Percentiles rank a stretch among this genome's conserved stretches.
phyloP scores from a whole-genome alignment of 2,888 invertebrate species.

The Neoitamus cyanurus region DNA sequence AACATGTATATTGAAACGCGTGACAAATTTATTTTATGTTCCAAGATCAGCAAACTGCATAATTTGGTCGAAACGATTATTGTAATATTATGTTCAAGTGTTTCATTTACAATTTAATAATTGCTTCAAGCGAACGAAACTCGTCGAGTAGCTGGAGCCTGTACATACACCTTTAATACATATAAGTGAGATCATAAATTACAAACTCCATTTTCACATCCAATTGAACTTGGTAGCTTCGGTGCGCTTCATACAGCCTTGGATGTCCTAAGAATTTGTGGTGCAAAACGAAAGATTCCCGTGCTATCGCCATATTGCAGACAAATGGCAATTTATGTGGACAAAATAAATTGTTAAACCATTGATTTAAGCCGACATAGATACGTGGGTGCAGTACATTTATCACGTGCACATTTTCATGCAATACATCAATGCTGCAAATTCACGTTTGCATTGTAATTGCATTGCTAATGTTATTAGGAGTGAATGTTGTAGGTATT shows the following conservation, averaged over 20 bases:
- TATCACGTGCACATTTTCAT: not conserved
- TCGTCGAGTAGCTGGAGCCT: not conserved
- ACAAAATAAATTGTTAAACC: conserved; percentile 17
- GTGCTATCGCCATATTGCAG: conserved; percentile 29
- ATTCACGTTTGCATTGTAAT: not conserved
- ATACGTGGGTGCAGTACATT: not conserved
- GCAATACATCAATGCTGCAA: not conserved
- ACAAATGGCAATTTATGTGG: conserved; percentile 36
- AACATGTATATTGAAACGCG: not conserved
- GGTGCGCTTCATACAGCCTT: not conserved
- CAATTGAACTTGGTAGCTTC: conserved; percentile 20
- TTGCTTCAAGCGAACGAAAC: not conserved
- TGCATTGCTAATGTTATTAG: not conserved
- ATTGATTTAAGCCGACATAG: conserved; percentile 8
- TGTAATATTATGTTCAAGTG: not conserved
- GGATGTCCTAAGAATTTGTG: conserved; percentile 14
- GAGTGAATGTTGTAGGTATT: no score
- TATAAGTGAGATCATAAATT: conserved; percentile 17
- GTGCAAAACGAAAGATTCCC: conserved; percentile 6
- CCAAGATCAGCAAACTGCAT: not conserved
- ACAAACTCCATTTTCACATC: conserved; percentile 40
- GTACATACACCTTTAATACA: conserved; percentile 4
- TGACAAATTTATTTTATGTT: not conserved
- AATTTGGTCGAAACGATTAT: not conserved
- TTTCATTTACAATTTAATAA: conserved; percentile 13